Percentiles rank a stretch among this genome's conserved stretches.
Evolutionary conservation across 2,113 vertebrate species (phyloP).

Genomic region (Puffinus mauretanicus): DNA sequence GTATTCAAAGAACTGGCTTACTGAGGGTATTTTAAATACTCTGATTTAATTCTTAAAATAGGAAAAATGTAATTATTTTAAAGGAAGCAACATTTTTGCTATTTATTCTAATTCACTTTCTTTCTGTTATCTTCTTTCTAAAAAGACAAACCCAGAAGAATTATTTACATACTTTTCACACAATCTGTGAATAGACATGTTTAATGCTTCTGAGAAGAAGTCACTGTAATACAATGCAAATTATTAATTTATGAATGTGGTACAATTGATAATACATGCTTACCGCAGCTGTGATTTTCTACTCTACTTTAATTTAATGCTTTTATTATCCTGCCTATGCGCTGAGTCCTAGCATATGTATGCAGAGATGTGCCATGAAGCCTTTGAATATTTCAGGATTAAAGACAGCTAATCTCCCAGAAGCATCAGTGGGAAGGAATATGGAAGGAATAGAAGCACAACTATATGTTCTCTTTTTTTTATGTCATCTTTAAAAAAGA

Average conservation of each 20-base stretch:
- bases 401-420: not conserved
- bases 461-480: not conserved
- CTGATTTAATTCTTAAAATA: not conserved
- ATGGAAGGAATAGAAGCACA: not conserved
- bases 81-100: not conserved
- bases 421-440: not conserved
- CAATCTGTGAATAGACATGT: not conserved
- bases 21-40: not conserved
- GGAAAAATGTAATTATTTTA: not conserved
- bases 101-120: slow-evolving; percentile 17
- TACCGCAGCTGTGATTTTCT: slow-evolving; percentile 37
- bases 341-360: not conserved
- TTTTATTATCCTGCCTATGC: not conserved
- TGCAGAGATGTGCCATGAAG: not conserved
- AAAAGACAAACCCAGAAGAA: slow-evolving; percentile 4
- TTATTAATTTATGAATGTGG: slow-evolving; percentile 48
- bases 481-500: not conserved
- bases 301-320: slow-evolving; percentile 3
- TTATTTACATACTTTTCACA: slow-evolving; percentile 32
- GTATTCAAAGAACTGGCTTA: not conserved
- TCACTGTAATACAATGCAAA: slow-evolving; percentile 24
- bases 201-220: slow-evolving; percentile 39
- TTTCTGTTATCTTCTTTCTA: not conserved
- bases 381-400: not conserved
- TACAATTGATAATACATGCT: slow-evolving; percentile 17